phyloP scores from a whole-genome alignment of 1,140 invertebrate genomes.

The Nautilus pompilius region DNA sequence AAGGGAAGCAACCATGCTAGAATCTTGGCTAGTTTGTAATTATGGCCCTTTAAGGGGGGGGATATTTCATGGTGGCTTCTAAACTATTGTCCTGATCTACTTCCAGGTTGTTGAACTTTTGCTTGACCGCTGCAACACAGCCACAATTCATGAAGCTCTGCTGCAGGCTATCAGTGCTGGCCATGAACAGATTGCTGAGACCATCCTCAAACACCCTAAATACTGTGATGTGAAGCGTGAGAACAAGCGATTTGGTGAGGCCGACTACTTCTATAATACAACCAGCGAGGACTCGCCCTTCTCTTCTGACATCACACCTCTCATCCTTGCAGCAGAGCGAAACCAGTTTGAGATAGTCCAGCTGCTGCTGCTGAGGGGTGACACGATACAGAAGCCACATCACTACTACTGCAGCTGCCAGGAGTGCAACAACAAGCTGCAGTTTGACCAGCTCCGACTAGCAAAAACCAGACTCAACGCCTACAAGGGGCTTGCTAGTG shows the following conservation, averaged over 20 bases:
- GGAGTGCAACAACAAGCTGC: conserved; percentile 58
- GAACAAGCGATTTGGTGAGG: conserved; percentile 40
- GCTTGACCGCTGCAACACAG: conserved; percentile 40
- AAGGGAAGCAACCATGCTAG: no score
- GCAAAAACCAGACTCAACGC: conserved; percentile 48
- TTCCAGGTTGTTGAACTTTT: conserved; percentile 47
- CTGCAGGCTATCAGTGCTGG: conserved; percentile 51
- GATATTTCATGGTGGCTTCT: no score
- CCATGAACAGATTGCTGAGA: conserved; percentile 51
- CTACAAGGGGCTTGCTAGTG: conserved; percentile 46
- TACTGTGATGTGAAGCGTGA: conserved; percentile 44
- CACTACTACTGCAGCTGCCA: conserved; percentile 62
- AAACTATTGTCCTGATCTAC: no score
- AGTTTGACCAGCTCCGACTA: conserved; percentile 40
- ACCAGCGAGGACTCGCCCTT: conserved; percentile 44
- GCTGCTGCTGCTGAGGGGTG: conserved; percentile 48
- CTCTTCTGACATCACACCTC: conserved; percentile 50
- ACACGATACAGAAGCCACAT: conserved; percentile 60
- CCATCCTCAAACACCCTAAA: conserved; percentile 49
- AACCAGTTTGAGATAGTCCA: conserved; percentile 55
- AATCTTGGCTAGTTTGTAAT: no score
- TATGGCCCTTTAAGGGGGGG: no score
- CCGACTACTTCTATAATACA: conserved; percentile 40
- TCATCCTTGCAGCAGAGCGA: conserved; percentile 51
- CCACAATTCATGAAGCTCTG: conserved; percentile 50